Conservation (phyloP, 37 sponge, comb jelly and placozoan species). For the Haliclona indistincta region DNA sequence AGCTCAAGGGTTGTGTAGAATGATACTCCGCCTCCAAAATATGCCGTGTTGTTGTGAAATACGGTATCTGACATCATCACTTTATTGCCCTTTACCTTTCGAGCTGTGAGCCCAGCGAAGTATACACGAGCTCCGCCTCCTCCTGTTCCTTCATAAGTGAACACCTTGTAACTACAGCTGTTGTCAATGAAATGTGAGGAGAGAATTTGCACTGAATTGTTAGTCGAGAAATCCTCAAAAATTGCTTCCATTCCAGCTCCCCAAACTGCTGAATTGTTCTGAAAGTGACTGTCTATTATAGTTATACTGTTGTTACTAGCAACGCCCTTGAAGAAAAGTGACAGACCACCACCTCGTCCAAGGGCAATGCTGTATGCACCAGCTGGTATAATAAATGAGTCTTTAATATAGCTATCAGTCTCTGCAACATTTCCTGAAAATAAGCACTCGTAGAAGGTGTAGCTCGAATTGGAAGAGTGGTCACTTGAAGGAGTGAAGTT, state of each 20-base stretch:
- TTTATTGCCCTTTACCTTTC: constrained; percentile 2
- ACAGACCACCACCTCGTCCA: constrained; percentile 59
- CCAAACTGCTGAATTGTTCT: constrained; percentile 14
- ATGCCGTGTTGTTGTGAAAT: constrained; percentile 42
- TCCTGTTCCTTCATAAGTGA: constrained; percentile 26
- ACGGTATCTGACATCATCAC: constrained; percentile 13
- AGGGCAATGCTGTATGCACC: constrained; percentile 24
- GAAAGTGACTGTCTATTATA: constrained; percentile 20
- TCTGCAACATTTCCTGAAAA: constrained; percentile 32
- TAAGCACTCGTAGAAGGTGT: constrained; percentile 26
- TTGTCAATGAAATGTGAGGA: constrained; percentile 2
- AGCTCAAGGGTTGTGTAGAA: constrained; percentile 14
- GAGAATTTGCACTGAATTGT: constrained; percentile 17
- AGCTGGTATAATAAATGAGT: neutral
- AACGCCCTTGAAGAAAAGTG: constrained; percentile 47
- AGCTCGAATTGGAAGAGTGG: constrained; percentile 4
- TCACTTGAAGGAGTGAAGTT: neutral
- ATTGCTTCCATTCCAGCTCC: constrained; percentile 35
- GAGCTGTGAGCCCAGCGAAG: constrained; percentile 1
- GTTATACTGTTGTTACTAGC: constrained; percentile 7
- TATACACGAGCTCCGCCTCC: constrained; percentile 39
- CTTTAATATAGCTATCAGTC: neutral
- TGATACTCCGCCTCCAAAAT: constrained; percentile 55
- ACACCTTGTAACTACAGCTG: neutral
- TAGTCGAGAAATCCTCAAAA: constrained; percentile 34